phyloP scores from a whole-genome alignment of 2,113 vertebrate genomes.

The Corynorhinus townsendii region DNA sequence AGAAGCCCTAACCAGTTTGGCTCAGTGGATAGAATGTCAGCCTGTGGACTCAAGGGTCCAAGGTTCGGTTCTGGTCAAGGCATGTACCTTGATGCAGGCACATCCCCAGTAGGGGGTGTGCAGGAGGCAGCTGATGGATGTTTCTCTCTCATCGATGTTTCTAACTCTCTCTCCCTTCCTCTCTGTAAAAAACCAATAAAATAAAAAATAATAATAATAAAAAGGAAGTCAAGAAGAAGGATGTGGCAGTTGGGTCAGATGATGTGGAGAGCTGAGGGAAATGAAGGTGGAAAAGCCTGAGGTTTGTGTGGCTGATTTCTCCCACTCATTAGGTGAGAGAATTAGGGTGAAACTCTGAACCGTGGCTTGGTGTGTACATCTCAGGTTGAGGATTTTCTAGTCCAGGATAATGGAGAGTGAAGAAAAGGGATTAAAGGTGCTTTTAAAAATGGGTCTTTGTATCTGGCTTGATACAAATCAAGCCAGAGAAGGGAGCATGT shows the following conservation, averaged over 20 bases:
- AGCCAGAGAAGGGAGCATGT: neutral
- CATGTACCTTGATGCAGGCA: no score
- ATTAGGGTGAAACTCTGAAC: neutral
- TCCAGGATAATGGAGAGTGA: neutral
- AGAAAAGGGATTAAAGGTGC: neutral
- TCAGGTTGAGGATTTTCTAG: neutral
- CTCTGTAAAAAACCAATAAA: no score
- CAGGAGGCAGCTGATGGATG: no score
- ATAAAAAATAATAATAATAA: no score
- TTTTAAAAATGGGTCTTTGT: neutral
- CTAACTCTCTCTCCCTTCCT: no score
- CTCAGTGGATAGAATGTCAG: no score
- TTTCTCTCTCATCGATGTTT: no score
- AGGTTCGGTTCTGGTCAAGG: no score
- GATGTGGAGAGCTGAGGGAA: neutral
- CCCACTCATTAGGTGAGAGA: neutral
- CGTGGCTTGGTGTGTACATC: fast-evolving
- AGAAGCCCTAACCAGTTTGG: neutral
- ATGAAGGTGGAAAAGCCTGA: neutral
- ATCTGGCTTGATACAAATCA: neutral
- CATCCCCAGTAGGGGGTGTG: no score
- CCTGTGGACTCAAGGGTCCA: no score
- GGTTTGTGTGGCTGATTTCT: neutral
- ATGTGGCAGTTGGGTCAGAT: neutral
- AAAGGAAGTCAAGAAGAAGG: neutral